phyloP scores from a whole-genome alignment of 1,140 invertebrate species.

The Cydia amplana region DNA sequence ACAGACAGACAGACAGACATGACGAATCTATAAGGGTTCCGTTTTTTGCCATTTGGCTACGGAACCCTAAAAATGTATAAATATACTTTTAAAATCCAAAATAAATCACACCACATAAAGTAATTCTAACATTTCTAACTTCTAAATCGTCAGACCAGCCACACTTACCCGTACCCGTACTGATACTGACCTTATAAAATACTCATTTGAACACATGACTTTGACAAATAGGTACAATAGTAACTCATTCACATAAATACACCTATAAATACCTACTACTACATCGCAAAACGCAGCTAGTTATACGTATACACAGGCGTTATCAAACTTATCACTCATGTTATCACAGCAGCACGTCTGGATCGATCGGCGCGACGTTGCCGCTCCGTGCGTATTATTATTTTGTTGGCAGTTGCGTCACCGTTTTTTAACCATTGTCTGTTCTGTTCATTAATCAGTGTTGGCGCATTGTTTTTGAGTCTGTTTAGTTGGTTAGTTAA shows the following conservation, averaged over 20 bases:
- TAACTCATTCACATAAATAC: neutral
- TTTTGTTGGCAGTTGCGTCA: constrained; percentile 29
- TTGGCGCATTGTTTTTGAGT: constrained; percentile 27
- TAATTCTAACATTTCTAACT: no score
- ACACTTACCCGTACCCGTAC: no score
- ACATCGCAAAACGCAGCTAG: constrained; percentile 2
- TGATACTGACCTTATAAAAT: no score
- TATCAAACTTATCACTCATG: constrained; percentile 24
- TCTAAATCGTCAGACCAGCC: no score
- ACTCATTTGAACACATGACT: neutral
- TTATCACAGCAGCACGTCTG: constrained; percentile 13
- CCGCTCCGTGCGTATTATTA: constrained; percentile 26
- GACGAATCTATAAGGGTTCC: no score
- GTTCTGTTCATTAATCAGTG: constrained; percentile 21
- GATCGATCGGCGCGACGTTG: constrained; percentile 25
- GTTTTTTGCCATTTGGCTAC: no score
- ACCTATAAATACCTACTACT: neutral
- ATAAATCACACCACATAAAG: no score
- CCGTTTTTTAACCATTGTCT: constrained; percentile 23
- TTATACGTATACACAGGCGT: neutral
- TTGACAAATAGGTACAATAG: neutral
- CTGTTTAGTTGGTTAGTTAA: constrained; percentile 3
- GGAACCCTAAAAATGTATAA: no score
- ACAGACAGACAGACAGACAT: no score
- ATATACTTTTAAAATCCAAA: no score